A percentile compares a stretch with the other conserved stretches of the same genome.
Conservation (phyloP, 2,888 invertebrate species). For the Lutraria lutraria region DNA sequence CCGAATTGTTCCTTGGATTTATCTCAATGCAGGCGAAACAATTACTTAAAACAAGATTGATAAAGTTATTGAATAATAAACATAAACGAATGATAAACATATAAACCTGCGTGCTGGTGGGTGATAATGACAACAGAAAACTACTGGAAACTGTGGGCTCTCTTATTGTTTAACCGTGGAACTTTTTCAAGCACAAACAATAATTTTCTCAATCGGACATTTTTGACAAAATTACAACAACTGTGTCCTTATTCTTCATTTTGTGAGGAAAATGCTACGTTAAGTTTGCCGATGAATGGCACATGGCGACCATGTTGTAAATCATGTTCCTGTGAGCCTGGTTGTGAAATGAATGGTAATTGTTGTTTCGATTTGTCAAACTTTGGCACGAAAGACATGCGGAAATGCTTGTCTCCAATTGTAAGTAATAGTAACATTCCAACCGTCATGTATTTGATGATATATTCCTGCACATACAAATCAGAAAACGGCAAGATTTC, state of each 20-base stretch:
- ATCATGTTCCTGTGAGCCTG: not conserved
- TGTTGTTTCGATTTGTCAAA: not conserved
- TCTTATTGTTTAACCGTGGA: not conserved
- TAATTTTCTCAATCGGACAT: not conserved
- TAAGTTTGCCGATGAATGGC: not conserved
- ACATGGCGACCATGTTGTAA: not conserved
- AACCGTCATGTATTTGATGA: not conserved
- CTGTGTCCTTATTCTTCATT: slow-evolving; percentile 10
- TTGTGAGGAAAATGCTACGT: not conserved
- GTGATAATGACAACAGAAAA: too few species aligned
- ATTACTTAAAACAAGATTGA: too few species aligned
- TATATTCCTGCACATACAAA: not conserved
- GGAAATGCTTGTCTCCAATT: not conserved
- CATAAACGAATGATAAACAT: too few species aligned
- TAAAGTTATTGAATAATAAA: too few species aligned
- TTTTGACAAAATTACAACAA: not conserved
- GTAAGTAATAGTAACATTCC: not conserved
- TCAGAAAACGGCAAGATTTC: not conserved
- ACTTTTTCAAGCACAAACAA: not conserved
- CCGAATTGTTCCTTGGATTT: too few species aligned
- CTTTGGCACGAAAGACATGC: not conserved
- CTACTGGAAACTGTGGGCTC: not conserved
- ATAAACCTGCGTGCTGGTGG: too few species aligned
- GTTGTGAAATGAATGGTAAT: not conserved
- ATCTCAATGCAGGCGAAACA: too few species aligned